phyloP scores from a whole-genome alignment of 2,113 vertebrate genomes.

The Falcunculus frontatus region DNA sequence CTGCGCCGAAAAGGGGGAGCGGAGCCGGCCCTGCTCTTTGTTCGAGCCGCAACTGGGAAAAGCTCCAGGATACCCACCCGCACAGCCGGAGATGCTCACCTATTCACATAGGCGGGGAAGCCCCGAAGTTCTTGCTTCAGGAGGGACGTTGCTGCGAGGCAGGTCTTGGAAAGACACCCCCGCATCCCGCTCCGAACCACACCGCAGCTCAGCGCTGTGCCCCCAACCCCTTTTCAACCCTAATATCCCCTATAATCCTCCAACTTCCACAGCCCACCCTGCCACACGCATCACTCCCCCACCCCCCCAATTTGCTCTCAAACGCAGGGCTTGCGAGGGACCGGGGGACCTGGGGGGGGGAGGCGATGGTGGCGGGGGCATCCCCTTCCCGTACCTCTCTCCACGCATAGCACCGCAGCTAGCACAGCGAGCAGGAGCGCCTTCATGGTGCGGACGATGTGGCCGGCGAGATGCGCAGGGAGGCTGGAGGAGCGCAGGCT shows the following conservation, averaged over 20 bases:
- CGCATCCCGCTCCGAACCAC: background rate
- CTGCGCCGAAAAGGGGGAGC: background rate
- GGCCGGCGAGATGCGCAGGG: background rate
- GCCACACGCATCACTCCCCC: background rate
- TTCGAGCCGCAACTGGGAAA: background rate
- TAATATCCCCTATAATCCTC: background rate
- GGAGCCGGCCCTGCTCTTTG: slow-evolving; percentile 6
- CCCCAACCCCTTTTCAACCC: background rate
- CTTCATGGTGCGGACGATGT: slow-evolving; percentile 23
- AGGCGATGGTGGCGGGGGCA: background rate
- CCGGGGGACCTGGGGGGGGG: no score
- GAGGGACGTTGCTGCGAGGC: background rate
- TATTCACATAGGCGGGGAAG: background rate
- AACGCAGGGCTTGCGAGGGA: background rate
- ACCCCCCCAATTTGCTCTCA: background rate
- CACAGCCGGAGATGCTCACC: background rate
- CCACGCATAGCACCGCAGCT: slow-evolving; percentile 48
- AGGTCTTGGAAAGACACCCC: background rate
- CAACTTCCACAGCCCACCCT: background rate
- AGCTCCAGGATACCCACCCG: background rate
- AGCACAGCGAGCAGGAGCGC: slow-evolving; percentile 2
- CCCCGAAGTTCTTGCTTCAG: slow-evolving; percentile 3
- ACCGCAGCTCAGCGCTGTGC: background rate
- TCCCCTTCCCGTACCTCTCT: background rate
- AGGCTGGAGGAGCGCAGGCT: background rate